phyloP scores from a whole-genome alignment of 2,113 vertebrate genomes.

The Oenanthe oenanthe region DNA sequence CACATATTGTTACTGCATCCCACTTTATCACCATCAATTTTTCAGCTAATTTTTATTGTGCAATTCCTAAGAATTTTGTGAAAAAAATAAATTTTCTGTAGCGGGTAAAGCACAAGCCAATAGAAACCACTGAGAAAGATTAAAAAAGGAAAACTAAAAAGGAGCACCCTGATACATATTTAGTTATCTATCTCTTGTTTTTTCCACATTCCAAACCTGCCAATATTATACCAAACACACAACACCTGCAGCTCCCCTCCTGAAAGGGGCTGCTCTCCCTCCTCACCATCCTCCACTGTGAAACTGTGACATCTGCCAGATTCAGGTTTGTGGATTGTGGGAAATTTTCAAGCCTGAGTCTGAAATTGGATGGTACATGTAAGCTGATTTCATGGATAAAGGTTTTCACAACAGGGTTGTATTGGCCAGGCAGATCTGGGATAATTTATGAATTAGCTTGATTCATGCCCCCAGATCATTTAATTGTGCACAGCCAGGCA shows the following conservation, averaged over 20 bases:
- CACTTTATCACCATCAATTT: neutral
- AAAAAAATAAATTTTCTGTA: neutral
- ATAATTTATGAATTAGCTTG: neutral
- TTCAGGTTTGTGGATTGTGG: neutral
- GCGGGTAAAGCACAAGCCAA: neutral
- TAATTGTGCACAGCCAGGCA: neutral
- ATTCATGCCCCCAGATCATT: rapidly evolving
- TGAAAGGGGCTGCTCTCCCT: neutral
- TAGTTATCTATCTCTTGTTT: neutral
- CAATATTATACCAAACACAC: neutral
- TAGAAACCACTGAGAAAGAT: neutral
- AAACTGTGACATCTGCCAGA: rapidly evolving
- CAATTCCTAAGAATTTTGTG: neutral
- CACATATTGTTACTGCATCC: neutral
- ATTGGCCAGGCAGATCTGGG: neutral
- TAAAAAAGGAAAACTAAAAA: neutral
- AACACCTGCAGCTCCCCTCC: neutral
- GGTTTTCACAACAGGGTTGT: neutral
- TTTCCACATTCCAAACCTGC: neutral
- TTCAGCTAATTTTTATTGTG: neutral
- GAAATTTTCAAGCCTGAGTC: neutral
- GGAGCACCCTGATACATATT: rapidly evolving
- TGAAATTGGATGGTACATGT: neutral
- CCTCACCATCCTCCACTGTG: neutral
- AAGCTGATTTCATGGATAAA: neutral